Evolutionary conservation across 1,140 invertebrate genomes (phyloP).

Genomic region (Aethina tumida): DNA sequence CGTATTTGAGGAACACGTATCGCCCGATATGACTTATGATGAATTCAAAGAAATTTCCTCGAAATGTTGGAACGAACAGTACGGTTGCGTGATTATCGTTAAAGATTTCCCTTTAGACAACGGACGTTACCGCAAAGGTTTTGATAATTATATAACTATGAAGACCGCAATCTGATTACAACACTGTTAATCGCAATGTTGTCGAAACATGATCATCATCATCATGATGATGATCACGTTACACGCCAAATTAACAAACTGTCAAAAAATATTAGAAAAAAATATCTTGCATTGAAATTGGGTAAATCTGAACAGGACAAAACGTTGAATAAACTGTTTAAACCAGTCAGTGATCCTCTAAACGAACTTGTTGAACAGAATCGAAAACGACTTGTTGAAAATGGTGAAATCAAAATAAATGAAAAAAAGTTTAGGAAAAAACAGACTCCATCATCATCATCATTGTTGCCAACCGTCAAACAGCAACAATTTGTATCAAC

Average conservation of each 20-base stretch:
- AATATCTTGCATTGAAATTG: conserved; percentile 9
- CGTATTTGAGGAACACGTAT: conserved; percentile 35
- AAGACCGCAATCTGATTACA: conserved; percentile 2
- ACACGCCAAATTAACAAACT: conserved; percentile 6
- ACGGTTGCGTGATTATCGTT: conserved; percentile 27
- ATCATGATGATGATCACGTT: conserved; percentile 1
- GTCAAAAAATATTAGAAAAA: conserved; percentile 6
- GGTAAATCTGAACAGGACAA: conserved; percentile 11
- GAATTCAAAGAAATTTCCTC: conserved; percentile 26
- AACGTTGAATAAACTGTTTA: conserved; percentile 5
- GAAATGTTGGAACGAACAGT: conserved; percentile 26
- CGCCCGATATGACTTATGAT: conserved; percentile 31
- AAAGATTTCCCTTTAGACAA: conserved; percentile 24
- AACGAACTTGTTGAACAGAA: not conserved
- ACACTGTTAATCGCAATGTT: not conserved
- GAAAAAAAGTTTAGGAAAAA: conserved; percentile 1
- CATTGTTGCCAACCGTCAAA: not conserved
- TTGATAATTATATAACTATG: conserved; percentile 23
- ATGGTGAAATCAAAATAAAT: too few relatives aligned
- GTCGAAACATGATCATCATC: not conserved
- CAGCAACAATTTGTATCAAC: not conserved
- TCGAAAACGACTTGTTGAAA: conserved; percentile 6
- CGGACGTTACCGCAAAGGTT: conserved; percentile 28
- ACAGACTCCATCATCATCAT: not conserved
- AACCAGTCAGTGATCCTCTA: conserved; percentile 4